Conservation (phyloP, 2,113 vertebrate genomes). For the Hypomesus transpacificus region DNA sequence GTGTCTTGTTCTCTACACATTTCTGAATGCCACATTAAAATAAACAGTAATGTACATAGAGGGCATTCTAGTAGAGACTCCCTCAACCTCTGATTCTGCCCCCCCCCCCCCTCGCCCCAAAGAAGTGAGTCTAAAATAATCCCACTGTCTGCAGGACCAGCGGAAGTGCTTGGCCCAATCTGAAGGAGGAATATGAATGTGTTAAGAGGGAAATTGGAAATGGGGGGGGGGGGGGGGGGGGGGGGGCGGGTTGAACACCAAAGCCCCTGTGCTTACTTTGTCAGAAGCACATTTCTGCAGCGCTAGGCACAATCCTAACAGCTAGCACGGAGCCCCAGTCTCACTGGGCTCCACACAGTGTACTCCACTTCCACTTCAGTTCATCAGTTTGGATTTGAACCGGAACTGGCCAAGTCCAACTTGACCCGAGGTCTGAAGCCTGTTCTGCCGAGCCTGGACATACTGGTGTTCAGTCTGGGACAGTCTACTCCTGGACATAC, state of each 20-base stretch:
- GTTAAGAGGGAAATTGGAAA: conserved; percentile 56
- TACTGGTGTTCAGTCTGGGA: conserved; percentile 50
- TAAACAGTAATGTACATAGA: too few species aligned
- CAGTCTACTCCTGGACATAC: conserved; percentile 35
- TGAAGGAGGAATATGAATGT: conserved; percentile 46
- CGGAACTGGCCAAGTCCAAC: conserved; percentile 14
- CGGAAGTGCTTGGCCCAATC: conserved; percentile 53
- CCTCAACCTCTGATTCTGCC: too few species aligned
- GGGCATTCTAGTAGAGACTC: too few species aligned
- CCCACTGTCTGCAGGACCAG: conserved; percentile 42
- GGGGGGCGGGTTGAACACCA: conserved; percentile 47
- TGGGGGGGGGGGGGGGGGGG: conserved; percentile 34
- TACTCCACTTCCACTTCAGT: conserved; percentile 26
- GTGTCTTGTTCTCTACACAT: too few species aligned
- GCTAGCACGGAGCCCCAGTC: conserved; percentile 49
- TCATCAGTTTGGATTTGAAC: conserved; percentile 33
- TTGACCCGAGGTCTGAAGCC: neutral
- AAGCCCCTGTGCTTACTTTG: conserved; percentile 58
- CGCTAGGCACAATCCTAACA: conserved; percentile 57
- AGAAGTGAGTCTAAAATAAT: conserved; percentile 36
- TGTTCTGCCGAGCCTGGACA: conserved; percentile 30
- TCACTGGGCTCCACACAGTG: conserved; percentile 27
- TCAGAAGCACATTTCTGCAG: conserved; percentile 65
- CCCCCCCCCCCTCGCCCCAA: conserved; percentile 16
- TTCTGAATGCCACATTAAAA: too few species aligned